Conservation (phyloP, 2,888 invertebrate genomes). For the Ligdia adustata region DNA sequence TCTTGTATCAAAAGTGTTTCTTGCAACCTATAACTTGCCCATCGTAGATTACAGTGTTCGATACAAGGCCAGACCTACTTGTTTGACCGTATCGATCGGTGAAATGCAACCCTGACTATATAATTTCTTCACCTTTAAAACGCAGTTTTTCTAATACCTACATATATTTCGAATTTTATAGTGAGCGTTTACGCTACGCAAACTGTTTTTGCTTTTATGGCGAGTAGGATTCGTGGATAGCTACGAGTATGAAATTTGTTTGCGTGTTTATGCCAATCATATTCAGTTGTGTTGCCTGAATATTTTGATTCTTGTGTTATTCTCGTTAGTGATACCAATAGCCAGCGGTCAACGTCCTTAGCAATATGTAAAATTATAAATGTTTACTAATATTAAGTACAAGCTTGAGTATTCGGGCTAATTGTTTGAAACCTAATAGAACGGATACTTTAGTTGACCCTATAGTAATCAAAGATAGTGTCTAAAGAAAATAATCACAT, state of each 20-base stretch:
- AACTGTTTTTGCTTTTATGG: conserved; percentile 11
- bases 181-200: conserved; percentile 7
- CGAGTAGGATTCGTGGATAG: conserved; percentile 12
- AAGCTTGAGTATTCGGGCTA: background rate
- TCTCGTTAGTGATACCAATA: conserved; percentile 4
- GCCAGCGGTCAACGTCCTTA: conserved; percentile 5
- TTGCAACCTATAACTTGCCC: background rate
- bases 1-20: background rate
- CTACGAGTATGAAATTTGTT: too few relatives aligned
- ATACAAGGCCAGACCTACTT: conserved; percentile 61
- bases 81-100: conserved; percentile 67
- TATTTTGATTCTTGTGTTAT: background rate
- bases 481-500: too few relatives aligned
- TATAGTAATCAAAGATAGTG: too few relatives aligned
- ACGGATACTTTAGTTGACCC: too few relatives aligned
- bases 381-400: background rate
- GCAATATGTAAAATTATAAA: background rate
- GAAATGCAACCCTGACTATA: conserved; percentile 47
- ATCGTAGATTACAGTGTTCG: conserved; percentile 17
- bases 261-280: conserved; percentile 20
- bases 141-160: background rate
- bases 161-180: conserved; percentile 1
- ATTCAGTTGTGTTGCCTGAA: conserved; percentile 4
- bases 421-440: background rate
- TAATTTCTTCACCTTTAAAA: conserved; percentile 40